Evolutionary conservation across 2,113 vertebrate species (phyloP).

Genomic region (Varanus komodoensis): DNA sequence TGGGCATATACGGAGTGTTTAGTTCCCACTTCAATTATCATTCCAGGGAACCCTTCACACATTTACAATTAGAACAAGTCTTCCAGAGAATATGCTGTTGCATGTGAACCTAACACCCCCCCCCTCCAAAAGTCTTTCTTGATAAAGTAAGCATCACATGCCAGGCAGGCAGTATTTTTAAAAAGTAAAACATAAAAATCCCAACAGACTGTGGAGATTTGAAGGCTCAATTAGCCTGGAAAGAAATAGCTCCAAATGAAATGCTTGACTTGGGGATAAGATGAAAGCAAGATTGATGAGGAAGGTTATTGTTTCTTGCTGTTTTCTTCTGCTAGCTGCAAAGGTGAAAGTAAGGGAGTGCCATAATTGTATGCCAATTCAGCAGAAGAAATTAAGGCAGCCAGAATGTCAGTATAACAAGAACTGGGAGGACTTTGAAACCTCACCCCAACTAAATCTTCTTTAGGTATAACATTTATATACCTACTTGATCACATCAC

Average conservation of each 20-base stretch:
- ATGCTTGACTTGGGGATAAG: slow-evolving; percentile 4
- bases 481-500: too few species aligned
- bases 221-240: slow-evolving; percentile 10
- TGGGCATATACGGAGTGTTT: not conserved
- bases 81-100: not conserved
- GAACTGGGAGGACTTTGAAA: not conserved
- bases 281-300: slow-evolving; percentile 13
- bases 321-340: not conserved
- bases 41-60: not conserved
- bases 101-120: too few species aligned
- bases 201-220: not conserved
- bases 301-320: slow-evolving; percentile 14
- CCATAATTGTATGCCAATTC: not conserved
- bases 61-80: not conserved
- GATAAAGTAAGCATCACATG: not conserved
- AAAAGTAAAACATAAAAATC: not conserved
- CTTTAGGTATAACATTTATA: too few species aligned
- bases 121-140: not conserved
- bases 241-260: slow-evolving; percentile 4
- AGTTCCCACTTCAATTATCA: too few species aligned
- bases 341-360: not conserved
- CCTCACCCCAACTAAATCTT: not conserved
- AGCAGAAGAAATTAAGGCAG: not conserved
- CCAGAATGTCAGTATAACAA: not conserved
- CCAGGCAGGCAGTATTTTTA: too few species aligned